Evolutionary conservation across 1,140 invertebrate genomes (phyloP), one percentile per base, ranked within the genome.

Genomic region (Leucophenga varia): DNA sequence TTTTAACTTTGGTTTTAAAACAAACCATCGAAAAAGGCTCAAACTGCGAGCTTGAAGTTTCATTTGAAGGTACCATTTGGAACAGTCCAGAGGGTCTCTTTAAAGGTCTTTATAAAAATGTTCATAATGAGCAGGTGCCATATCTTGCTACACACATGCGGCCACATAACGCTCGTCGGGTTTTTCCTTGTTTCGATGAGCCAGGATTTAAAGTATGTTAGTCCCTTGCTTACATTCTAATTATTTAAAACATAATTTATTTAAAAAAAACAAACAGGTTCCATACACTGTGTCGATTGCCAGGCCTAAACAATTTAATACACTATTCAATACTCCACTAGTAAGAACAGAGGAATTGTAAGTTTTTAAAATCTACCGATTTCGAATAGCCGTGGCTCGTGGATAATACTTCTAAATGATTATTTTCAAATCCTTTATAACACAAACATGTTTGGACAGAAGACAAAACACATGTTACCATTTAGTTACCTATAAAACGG

Each of bases 181-280:
- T 93, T 39, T 96, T 97, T 72, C 95, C 95, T 1, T 95, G 93
- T 67, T 94, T 95, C 75, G 93, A 97, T 72, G 91, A 96, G 65
- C 93, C 94, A 0, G 81, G 76, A 2, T 84, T 89, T 52, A 97
- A 96, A 77, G 65, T 65, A 46, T 39, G 8, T 13, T 22, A 12
- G 0, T 19, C 22, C 7, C 22, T n/a, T 8, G 14, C 8, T 2
- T 19, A 4, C 3, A 6, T 18, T 13, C 1, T 17, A 30, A 12
- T 46, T 19, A 18, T 22, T n/a, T 41, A 2, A 21, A 22, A 31
- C 14, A 22, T 43, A 22, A 31, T 41, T 43, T 10, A 14, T 17
- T 35, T 1, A 12, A 36, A 32, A 21, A 45, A n/a, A 7, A 14
- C 2, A 17, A 10, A 31, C 13, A 70, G 65, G 82, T 84, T 1